Conservation (phyloP, 2,797 vertebrate species). For the Acanthopagrus latus region DNA sequence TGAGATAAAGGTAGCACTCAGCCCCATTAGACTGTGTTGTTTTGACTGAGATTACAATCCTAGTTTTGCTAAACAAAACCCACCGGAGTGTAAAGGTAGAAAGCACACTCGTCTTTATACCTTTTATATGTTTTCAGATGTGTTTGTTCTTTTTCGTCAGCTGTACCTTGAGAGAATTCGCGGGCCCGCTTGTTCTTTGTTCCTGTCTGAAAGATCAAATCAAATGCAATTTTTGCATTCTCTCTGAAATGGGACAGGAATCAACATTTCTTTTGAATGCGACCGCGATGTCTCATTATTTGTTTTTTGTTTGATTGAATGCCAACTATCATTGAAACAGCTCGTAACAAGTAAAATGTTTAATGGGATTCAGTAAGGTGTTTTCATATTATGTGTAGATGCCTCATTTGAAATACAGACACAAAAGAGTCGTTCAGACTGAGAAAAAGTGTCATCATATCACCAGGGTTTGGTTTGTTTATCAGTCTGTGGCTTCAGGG, state of each 20-base stretch:
- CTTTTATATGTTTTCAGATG: not conserved
- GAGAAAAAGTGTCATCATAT: conserved; percentile 17
- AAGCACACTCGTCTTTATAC: not conserved
- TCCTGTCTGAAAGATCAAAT: conserved; percentile 12
- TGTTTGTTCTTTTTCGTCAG: not conserved
- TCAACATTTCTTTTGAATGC: conserved; percentile 14
- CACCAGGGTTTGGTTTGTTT: conserved; percentile 48
- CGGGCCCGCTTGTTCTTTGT: not conserved
- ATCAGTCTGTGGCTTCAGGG: conserved; percentile 45
- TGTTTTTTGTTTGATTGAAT: conserved; percentile 3
- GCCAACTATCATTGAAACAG: not conserved
- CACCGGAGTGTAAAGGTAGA: not conserved
- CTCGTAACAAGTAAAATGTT: not conserved
- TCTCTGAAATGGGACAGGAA: not conserved
- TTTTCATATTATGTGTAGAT: not conserved
- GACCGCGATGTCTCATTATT: not conserved
- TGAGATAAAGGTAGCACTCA: not conserved
- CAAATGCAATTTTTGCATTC: not conserved
- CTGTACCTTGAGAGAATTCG: not conserved
- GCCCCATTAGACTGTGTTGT: not conserved
- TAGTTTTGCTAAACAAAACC: conserved; percentile 28
- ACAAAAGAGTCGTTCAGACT: conserved; percentile 16
- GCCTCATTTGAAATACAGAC: not conserved
- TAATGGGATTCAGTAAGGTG: not conserved
- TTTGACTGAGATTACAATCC: not conserved